Conservation (phyloP, 1,140 invertebrate species). For the Pogonus chalceus region DNA sequence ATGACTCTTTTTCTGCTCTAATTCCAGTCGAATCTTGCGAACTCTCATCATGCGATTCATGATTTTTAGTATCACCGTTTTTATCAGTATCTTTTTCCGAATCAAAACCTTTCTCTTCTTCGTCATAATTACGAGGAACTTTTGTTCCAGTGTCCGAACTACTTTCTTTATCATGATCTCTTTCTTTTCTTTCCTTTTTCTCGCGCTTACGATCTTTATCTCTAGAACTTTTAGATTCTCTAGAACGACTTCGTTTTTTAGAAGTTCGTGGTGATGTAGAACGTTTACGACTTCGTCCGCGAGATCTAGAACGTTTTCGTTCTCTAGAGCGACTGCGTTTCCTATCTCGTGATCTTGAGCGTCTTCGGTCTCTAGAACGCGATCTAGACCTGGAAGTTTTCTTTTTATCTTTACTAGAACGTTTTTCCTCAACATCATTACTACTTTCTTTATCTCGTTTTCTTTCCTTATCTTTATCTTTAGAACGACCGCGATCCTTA, state of each 20-base stretch:
- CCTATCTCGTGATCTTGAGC: conserved; percentile 35
- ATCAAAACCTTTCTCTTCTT: conserved; percentile 41
- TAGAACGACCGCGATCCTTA: conserved; percentile 14
- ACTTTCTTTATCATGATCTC: conserved; percentile 23
- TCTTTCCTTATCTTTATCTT: conserved; percentile 25
- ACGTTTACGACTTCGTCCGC: conserved; percentile 27
- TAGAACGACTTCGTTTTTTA: background rate
- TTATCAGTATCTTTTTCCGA: conserved; percentile 23
- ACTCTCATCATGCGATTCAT: conserved; percentile 20
- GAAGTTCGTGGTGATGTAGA: conserved; percentile 24
- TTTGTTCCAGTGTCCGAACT: conserved; percentile 27
- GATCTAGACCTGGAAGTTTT: conserved; percentile 1
- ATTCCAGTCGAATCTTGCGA: conserved; percentile 23
- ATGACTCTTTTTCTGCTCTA: conserved; percentile 32
- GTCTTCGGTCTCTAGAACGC: conserved; percentile 27
- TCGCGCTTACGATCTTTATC: conserved; percentile 13
- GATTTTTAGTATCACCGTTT: conserved; percentile 20
- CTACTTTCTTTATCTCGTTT: background rate
- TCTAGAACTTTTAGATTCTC: background rate
- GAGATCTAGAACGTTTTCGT: conserved; percentile 30
- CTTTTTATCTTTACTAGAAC: conserved; percentile 8
- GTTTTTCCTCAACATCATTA: conserved; percentile 2
- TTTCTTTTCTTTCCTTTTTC: conserved; percentile 22
- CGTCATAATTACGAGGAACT: conserved; percentile 42
- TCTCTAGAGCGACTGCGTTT: conserved; percentile 32